Conservation (phyloP, 2,888 invertebrate species). For the Drosophila kambysellisi region DNA sequence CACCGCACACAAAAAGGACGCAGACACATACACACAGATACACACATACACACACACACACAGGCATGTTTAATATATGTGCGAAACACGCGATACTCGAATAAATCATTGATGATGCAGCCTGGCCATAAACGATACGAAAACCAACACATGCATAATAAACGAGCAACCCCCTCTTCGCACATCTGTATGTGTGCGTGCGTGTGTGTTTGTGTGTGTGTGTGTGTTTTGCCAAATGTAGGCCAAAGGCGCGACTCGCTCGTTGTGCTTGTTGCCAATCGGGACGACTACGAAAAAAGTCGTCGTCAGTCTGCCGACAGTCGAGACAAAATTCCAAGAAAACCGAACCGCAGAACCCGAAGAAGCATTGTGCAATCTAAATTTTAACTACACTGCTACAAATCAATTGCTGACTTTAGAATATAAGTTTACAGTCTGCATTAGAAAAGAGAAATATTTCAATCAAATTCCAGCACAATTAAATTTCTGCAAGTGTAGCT, state of each 20-base stretch:
- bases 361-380: slow-evolving; percentile 27
- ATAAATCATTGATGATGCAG: slow-evolving; percentile 76
- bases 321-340: slow-evolving; percentile 77
- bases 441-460: neutral
- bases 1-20: slow-evolving; percentile 42
- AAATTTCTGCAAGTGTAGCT: slow-evolving; percentile 21
- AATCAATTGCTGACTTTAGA: neutral
- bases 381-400: slow-evolving; percentile 12
- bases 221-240: slow-evolving; percentile 56
- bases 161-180: slow-evolving; percentile 16
- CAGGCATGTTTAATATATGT: slow-evolving; percentile 24
- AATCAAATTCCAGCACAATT: neutral
- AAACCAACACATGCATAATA: slow-evolving; percentile 37
- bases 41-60: slow-evolving; percentile 8
- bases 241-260: slow-evolving; percentile 68
- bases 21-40: slow-evolving; percentile 24
- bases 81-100: slow-evolving; percentile 73
- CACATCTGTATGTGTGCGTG: neutral
- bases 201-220: slow-evolving; percentile 15
- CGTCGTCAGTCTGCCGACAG: slow-evolving; percentile 58
- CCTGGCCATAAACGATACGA: slow-evolving; percentile 33
- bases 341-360: slow-evolving; percentile 9
- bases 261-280: slow-evolving; percentile 56
- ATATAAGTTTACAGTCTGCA: neutral
- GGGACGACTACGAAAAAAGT: slow-evolving; percentile 9